Base-by-base conservation (phyloP, 2,888 invertebrate genomes). In the Campoplex capitator region DNA sequence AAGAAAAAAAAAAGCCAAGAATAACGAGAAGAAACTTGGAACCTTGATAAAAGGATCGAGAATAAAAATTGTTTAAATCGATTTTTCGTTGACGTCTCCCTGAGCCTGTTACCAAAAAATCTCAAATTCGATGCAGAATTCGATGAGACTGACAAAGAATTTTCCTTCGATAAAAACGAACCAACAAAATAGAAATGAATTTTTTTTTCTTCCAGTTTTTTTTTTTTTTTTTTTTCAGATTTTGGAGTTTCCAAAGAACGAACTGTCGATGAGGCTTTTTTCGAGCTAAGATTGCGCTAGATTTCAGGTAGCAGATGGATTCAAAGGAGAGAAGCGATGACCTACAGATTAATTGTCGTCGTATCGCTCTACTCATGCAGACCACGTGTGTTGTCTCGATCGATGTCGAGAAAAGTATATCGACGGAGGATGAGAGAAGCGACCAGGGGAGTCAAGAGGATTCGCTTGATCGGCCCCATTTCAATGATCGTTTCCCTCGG, bases 401-500 rank as follows among this genome's bases (percentile, higher is more conserved):
- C 2, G 23, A 65, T 28, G 51, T 45, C 9, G 48, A 67, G 35
- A 67, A 38, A 77, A 67, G 45, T 65, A 62, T 32, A 77, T 77
- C 76, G 65, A 48, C 76, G 32, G 18, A 45, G 28, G 45, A 45
- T 0, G 13, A 16, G 32, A 18, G 35, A 68, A 38, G 38, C 38
- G 13, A 23, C 23, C 23, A 23, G 23, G 58, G 13, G 13, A 45
- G 13, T 11, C 45, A 75, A 75, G 58, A 75, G 62, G 62, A 75
- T 75, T 75, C 62, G 75, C 62, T 45, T 32, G 45, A 58, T 65
- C 65, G 62, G 28, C 18, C 4, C 4, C 45, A 75, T 58, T 62
- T 70, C 71, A 71, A 48, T 51, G 76, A 67, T 67, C 65, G 65
- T 76, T 62, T 76, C 48, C 45, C 45, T 76, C 76, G 23, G 16